Conservation (phyloP, 2,888 invertebrate genomes). For the Acrobasis consociella region DNA sequence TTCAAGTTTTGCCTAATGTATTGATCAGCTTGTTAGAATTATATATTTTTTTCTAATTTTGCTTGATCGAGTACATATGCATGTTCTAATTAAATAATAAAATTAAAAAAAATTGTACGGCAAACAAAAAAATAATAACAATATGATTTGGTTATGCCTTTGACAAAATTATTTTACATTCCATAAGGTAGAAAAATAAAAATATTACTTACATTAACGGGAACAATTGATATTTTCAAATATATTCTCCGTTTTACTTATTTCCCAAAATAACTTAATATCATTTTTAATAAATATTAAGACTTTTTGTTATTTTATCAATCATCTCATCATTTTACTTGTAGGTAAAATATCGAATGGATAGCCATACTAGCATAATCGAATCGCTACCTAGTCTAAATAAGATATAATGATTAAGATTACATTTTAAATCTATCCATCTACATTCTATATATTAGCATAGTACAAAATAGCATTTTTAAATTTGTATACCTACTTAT, state of each 20-base stretch:
- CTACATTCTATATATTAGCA: not conserved
- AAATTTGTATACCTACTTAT: not conserved
- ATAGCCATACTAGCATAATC: conserved; percentile 18
- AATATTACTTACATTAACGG: too few species aligned
- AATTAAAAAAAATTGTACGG: not conserved
- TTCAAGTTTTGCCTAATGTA: not conserved
- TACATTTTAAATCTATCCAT: not conserved
- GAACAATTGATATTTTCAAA: too few species aligned
- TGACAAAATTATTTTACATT: not conserved
- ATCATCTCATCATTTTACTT: not conserved
- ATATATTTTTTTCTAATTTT: not conserved
- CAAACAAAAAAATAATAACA: too few species aligned
- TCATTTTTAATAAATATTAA: too few species aligned
- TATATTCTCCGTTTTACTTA: too few species aligned
- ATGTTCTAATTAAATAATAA: not conserved
- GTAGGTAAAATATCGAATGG: conserved; percentile 3
- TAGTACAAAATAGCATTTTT: conserved; percentile 17
- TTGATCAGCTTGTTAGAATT: not conserved
- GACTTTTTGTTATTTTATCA: too few species aligned
- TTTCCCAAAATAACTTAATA: not conserved
- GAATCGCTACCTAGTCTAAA: not conserved
- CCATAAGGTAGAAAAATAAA: not conserved
- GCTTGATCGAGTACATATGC: not conserved
- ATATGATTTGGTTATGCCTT: too few species aligned
- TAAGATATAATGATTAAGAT: conserved; percentile 1